Base-by-base conservation (phyloP, 1,140 invertebrate species). In the Cydia fagiglandana region DNA sequence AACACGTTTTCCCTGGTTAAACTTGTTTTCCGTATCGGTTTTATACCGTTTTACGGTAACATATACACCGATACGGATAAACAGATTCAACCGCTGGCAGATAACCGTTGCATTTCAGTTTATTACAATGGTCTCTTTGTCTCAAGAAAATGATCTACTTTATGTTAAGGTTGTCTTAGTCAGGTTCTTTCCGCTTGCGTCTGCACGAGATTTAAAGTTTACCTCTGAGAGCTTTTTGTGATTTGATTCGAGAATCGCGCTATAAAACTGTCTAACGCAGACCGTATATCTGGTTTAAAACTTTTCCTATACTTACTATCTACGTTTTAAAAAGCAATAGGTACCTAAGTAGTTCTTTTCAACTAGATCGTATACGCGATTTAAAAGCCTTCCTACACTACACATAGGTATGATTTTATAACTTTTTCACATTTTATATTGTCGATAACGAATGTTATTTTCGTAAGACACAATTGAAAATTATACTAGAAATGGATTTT, bases 71-170 rank as follows among this genome's bases (percentile, higher is more conserved):
- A 61, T 61, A 24, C 56, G n/a, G 56, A 24, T 24, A 24, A 56
- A 56, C 53, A 20, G 56, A 61, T 61, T 24, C 56, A 61, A 24
- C 56, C 17, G n/a, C 53, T 20, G 53, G 53, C n/a, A 61, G 17
- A 61, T 61, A 61, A 61, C 53, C 56, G 20, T 61, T 9, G 20
- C 56, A 61, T 61, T 61, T 61, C 56, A 24, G 56, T 61, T 61
- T 61, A 61, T 61, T 61, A 61, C 56, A 61, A 61, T 24, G 20
- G 17, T 12, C 9, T 61, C n/a, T 56, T 61, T 61, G 56, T 24
- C 56, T 61, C 56, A 41, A 70, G 66, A 70, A 70, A 70, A 38
- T 70, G 28, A 38, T 38, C 66, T 70, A 34, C 66, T 70, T 68
- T 68, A 38, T 68, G 28, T 15, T 68, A 17, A 70, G 66, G 34